A percentile compares a stretch with the other conserved stretches of the same genome.
Conservation (phyloP, 2,888 invertebrate species). For the Cephalotes varians region DNA sequence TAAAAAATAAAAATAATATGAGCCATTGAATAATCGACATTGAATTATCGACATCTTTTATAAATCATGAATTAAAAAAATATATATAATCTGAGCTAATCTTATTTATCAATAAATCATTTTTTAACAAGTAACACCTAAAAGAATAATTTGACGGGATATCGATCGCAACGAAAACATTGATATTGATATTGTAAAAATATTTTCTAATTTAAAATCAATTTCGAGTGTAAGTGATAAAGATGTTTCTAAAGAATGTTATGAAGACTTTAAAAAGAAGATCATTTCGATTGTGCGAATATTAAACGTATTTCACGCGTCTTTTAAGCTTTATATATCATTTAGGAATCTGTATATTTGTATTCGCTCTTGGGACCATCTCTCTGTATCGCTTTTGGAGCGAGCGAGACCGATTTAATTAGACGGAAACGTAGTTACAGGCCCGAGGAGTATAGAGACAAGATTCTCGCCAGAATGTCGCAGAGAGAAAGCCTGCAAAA, state of each 20-base stretch:
- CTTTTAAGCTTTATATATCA: neutral
- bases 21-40: too few relatives aligned
- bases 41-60: neutral
- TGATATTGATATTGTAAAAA: neutral
- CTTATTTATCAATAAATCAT: neutral
- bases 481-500: neutral
- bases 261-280: neutral
- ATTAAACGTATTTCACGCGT: neutral
- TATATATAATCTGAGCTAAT: neutral
- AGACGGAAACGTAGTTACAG: slow-evolving; percentile 58
- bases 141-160: neutral
- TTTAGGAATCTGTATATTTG: neutral
- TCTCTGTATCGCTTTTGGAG: slow-evolving; percentile 52
- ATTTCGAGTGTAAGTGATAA: neutral
- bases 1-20: neutral
- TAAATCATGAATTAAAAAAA: neutral
- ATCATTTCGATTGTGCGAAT: neutral
- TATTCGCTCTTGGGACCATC: neutral
- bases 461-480: neutral
- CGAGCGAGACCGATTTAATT: slow-evolving; percentile 64
- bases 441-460: slow-evolving; percentile 12
- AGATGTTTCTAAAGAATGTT: neutral
- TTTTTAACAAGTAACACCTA: neutral
- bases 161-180: neutral
- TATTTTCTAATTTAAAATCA: neutral